Evolutionary conservation across 2,888 invertebrate species (phyloP), one percentile per base, ranked within the genome.

Genomic region (Cordilura impudica): DNA sequence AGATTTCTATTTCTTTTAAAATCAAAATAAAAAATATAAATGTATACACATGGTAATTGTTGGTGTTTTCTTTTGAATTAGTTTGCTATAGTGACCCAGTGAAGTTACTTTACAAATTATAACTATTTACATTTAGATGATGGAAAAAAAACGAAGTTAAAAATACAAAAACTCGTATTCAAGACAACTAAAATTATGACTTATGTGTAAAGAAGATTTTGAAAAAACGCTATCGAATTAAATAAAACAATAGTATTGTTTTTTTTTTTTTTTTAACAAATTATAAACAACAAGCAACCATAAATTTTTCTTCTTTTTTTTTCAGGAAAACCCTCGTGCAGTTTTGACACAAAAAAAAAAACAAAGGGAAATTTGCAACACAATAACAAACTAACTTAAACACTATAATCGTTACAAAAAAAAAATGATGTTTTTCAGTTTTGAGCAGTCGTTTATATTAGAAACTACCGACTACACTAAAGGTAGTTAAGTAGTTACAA

Each of bases 401-500:
- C 49, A 66, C 19, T 54, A 60, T 66, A 47, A 71, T 66, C 60
- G 45, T 71, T 53, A 54, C n/a, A n/a, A n/a, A n/a, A 58, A 43
- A 49, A 66, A 29, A 19, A 54, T 66, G 71, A 53, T 66, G 39
- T 63, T 39, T 21, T 39, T 39, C n/a, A n/a, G 21, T 51, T 51
- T 7, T 51, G n/a, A 21, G 12, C 14, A 23, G 21, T 51, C 10
- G 49, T 49, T 23, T 14, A 8, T 21, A n/a, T 26, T n/a, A 51
- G 14, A 26, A 35, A 47, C 31, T 35, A 45, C n/a, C n/a, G n/a
- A n/a, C 29, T 29, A 66, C 54, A 75, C n/a, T n/a, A 76, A 49
- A 65, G 76, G 45, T 45, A 72, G 67, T 75, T 72, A 51, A 65
- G n/a, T n/a, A n/a, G 35, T 76, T 73, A 73, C 73, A 80, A 75